phyloP scores from a whole-genome alignment of 2,888 invertebrate genomes.

The Lapara coniferarum region DNA sequence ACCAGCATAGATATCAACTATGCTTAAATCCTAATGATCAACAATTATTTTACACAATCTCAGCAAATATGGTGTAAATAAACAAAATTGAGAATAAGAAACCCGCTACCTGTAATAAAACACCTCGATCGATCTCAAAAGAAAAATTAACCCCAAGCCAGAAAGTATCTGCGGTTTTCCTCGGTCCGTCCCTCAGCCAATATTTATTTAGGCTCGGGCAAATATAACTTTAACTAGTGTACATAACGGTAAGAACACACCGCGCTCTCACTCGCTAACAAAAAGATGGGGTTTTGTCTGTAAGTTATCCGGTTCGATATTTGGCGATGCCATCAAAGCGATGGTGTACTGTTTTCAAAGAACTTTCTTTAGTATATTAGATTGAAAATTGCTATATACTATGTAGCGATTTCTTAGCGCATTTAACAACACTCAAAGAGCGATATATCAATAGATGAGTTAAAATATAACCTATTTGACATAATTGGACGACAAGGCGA shows the following conservation, averaged over 20 bases:
- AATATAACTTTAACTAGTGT: slow-evolving; percentile 13
- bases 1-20: no score
- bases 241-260: slow-evolving; percentile 9
- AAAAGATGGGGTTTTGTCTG: background rate
- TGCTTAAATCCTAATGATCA: no score
- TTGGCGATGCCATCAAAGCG: background rate
- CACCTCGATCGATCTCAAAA: slow-evolving; percentile 1
- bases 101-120: background rate
- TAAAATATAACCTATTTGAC: no score
- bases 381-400: no score
- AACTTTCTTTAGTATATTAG: no score
- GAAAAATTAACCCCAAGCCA: background rate
- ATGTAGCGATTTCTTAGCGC: no score
- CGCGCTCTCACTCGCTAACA: background rate
- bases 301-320: background rate
- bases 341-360: background rate
- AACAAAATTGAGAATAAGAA: background rate
- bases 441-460: no score
- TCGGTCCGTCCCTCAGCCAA: slow-evolving; percentile 14
- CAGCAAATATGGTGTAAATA: background rate
- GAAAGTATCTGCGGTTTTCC: background rate
- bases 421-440: no score
- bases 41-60: no score
- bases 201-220: slow-evolving; percentile 9
- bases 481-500: no score